A percentile compares a stretch with the other conserved stretches of the same genome.
Conservation (phyloP, 2,113 vertebrate genomes). For the Dicerorhinus sumatrensis region DNA sequence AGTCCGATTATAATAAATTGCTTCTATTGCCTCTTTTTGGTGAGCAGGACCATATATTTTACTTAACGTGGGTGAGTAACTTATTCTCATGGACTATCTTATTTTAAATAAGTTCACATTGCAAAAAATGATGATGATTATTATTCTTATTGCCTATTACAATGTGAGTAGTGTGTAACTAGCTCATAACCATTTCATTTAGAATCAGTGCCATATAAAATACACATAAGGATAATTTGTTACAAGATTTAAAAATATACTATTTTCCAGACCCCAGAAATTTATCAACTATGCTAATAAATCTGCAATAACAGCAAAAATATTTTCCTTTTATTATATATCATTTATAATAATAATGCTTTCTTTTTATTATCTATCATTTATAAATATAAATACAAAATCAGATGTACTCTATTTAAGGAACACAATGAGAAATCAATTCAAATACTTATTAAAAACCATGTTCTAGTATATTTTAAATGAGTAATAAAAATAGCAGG, state of each 20-base stretch:
- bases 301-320: background rate
- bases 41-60: conserved; percentile 36
- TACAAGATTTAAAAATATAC: background rate
- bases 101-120: conserved; percentile 55
- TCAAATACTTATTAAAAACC: background rate
- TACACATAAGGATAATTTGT: background rate
- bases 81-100: conserved; percentile 14
- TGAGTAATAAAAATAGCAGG: background rate
- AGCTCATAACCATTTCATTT: conserved; percentile 20
- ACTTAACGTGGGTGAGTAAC: conserved; percentile 1
- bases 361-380: background rate
- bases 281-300: conserved; percentile 34
- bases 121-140: conserved; percentile 23
- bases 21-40: background rate
- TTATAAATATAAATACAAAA: conserved; percentile 3
- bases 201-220: background rate
- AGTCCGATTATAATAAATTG: background rate
- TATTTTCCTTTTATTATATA: background rate
- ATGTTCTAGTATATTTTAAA: background rate
- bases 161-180: background rate
- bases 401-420: background rate
- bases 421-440: background rate
- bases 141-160: conserved; percentile 19
- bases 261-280: background rate
- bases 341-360: background rate